A percentile compares a stretch with the other conserved stretches of the same genome.
phyloP scores from a whole-genome alignment of 2,888 invertebrate species.

The Agriopis marginaria region DNA sequence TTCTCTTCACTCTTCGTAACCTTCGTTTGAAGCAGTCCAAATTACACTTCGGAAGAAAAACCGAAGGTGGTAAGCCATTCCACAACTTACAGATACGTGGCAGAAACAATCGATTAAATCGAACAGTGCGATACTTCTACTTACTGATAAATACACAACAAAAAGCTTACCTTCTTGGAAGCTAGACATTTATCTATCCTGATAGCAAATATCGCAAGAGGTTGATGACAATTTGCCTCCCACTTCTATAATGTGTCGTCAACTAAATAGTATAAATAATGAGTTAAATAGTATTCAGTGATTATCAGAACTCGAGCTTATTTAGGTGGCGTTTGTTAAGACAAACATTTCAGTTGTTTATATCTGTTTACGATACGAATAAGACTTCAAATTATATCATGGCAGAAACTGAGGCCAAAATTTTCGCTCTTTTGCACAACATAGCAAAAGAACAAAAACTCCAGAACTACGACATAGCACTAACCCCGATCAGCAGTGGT shows the following conservation, averaged over 20 bases:
- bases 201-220: background rate
- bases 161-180: too few relatives aligned
- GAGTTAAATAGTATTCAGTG: background rate
- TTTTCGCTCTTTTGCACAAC: slow-evolving; percentile 49
- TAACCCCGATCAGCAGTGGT: slow-evolving; percentile 55
- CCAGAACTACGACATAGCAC: slow-evolving; percentile 46
- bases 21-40: too few relatives aligned
- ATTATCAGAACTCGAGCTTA: background rate
- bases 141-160: too few relatives aligned
- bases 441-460: slow-evolving; percentile 56
- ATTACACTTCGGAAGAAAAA: too few relatives aligned
- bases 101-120: too few relatives aligned
- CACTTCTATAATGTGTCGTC: too few relatives aligned
- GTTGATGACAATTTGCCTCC: too few relatives aligned
- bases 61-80: too few relatives aligned
- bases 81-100: too few relatives aligned
- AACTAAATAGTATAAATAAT: background rate
- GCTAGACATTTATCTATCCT: too few relatives aligned
- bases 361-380: background rate
- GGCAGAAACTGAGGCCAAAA: slow-evolving; percentile 52
- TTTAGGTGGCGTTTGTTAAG: background rate
- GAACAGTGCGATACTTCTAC: too few relatives aligned
- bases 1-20: too few relatives aligned
- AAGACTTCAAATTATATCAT: slow-evolving; percentile 37
- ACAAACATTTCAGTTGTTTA: background rate